These are phyloP conservation scores for Saccostrea echinata DNA, from an alignment of 1,140 invertebrate species.

Conservation along the genomic window DNA sequence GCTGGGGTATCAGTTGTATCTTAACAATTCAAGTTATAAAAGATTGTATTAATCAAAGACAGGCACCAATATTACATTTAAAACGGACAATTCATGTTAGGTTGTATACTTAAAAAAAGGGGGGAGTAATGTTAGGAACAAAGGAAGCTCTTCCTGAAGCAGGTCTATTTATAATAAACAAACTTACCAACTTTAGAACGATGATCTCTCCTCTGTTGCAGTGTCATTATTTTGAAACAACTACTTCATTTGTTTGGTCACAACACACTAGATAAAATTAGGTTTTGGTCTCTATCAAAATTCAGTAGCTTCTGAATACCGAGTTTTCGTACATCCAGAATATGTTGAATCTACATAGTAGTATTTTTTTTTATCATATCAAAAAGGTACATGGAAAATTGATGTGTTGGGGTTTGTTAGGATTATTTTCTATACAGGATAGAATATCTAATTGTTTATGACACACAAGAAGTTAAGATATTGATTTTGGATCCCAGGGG, in stretches of 20 bases:
- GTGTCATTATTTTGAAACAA: not conserved
- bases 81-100: no score
- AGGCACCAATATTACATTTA: no score
- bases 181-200: not conserved
- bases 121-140: no score
- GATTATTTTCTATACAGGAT: not conserved
- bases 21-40: no score
- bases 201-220: not conserved
- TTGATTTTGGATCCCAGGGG: not conserved
- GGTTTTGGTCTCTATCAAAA: no score
- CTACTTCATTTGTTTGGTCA: no score
- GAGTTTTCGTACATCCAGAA: not conserved
- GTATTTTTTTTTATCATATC: not conserved
- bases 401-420: not conserved
- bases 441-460: constrained; percentile 36
- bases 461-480: constrained; percentile 25
- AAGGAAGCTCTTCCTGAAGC: no score
- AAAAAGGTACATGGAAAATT: constrained; percentile 27
- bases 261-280: no score
- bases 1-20: no score
- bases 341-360: not conserved
- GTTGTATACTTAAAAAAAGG: no score
- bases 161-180: not conserved
- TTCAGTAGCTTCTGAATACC: no score
- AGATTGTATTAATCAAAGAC: no score